These are phyloP conservation scores for Drosophila nannoptera DNA, from an alignment of 1,140 invertebrate genomes.

Conservation along the genomic window DNA sequence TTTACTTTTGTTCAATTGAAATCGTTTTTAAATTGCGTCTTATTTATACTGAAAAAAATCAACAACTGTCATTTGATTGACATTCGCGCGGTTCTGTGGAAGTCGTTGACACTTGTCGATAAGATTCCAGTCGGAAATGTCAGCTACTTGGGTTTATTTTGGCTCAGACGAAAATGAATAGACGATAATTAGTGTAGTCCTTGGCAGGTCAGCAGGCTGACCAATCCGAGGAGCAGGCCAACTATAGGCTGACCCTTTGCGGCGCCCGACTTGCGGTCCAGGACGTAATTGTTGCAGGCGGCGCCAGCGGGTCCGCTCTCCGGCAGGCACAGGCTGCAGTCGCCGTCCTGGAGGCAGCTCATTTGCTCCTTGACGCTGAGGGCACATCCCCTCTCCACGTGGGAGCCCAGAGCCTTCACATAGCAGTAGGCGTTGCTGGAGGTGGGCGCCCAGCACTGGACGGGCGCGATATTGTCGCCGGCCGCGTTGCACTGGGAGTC, in stretches of 20 bases:
- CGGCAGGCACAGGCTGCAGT: conserved; percentile 62
- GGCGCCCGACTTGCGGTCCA: conserved; percentile 37
- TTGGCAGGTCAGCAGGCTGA: conserved; percentile 32
- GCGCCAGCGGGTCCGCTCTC: conserved; percentile 22
- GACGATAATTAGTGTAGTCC: conserved; percentile 18
- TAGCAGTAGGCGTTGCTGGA: conserved; percentile 71
- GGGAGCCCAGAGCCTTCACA: conserved; percentile 37
- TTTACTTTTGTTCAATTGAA: too few relatives aligned
- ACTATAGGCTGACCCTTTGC: conserved; percentile 19
- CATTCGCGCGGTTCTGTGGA: too few relatives aligned
- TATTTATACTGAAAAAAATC: too few relatives aligned
- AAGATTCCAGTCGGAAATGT: too few relatives aligned
- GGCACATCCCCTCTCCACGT: conserved; percentile 57
- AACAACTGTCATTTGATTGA: too few relatives aligned
- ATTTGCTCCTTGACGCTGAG: conserved; percentile 51
- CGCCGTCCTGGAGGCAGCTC: conserved; percentile 44
- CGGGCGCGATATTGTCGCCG: conserved; percentile 15
- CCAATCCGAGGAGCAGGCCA: conserved; percentile 27
- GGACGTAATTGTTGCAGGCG: conserved; percentile 62
- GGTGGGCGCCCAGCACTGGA: conserved; percentile 57
- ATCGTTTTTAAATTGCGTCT: too few relatives aligned
- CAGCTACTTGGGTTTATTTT: conserved; percentile 26
- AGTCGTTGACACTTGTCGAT: too few relatives aligned
- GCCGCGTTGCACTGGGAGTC: conserved; percentile 40
- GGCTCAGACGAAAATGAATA: background rate